Conservation (phyloP, 1,140 invertebrate species). For the Prorops nasuta region DNA sequence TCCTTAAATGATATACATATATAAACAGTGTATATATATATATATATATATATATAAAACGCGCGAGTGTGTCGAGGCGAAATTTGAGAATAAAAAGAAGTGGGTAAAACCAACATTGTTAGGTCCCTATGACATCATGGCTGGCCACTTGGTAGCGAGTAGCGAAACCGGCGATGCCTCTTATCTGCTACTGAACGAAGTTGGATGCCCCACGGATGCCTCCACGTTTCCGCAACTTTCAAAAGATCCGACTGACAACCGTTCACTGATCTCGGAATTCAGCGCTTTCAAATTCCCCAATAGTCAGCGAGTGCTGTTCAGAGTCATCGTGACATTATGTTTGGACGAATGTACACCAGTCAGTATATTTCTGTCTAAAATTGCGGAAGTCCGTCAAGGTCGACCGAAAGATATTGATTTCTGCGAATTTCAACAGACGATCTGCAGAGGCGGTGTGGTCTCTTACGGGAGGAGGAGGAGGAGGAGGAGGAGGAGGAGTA, state of each 20-base stretch:
- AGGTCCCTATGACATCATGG: conserved; percentile 60
- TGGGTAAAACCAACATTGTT: neutral
- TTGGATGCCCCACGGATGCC: conserved; percentile 60
- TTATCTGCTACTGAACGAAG: conserved; percentile 52
- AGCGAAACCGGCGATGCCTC: conserved; percentile 57
- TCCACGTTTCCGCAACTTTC: conserved; percentile 57
- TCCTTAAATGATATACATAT: neutral
- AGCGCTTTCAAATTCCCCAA: conserved; percentile 72
- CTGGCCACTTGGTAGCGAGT: conserved; percentile 59
- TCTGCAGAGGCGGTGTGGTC: conserved; percentile 33
- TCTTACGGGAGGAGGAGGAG: conserved; percentile 44
- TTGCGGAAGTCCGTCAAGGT: neutral
- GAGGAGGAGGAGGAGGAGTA: conserved; percentile 7
- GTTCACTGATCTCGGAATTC: conserved; percentile 59
- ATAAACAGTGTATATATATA: too few relatives aligned
- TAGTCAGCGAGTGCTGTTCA: conserved; percentile 67
- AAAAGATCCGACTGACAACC: conserved; percentile 42
- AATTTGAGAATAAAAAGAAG: too few relatives aligned
- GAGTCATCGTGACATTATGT: conserved; percentile 69
- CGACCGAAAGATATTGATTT: neutral
- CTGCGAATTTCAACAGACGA: conserved; percentile 26
- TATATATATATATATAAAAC: neutral
- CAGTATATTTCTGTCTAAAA: conserved; percentile 21
- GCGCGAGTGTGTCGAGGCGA: neutral
- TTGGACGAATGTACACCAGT: conserved; percentile 62